Conservation (phyloP, 2,888 invertebrate species). For the Drosophila incognita region DNA sequence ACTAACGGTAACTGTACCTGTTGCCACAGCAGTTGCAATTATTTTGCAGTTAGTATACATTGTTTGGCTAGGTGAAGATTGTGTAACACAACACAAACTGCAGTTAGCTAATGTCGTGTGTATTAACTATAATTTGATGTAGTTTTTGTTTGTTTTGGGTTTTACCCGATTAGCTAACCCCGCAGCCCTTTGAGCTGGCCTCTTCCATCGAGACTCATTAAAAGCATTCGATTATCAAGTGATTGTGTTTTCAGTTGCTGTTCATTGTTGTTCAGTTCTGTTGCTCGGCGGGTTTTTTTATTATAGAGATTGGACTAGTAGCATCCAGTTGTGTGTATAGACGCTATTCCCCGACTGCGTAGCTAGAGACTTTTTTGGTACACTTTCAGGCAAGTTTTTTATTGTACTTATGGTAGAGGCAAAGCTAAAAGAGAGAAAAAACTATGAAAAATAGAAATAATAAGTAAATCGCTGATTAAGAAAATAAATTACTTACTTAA, state of each 20-base stretch:
- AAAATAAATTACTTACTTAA: slow-evolving; percentile 2
- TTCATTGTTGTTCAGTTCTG: not conserved
- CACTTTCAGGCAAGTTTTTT: slow-evolving; percentile 8
- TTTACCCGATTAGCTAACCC: slow-evolving; percentile 11
- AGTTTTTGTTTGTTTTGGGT: slow-evolving; percentile 25
- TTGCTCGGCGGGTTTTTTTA: not conserved
- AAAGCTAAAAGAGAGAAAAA: not conserved
- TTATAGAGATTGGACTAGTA: not conserved
- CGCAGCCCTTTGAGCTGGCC: not conserved
- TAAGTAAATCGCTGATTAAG: slow-evolving; percentile 15
- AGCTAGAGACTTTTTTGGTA: not conserved
- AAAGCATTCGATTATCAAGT: slow-evolving; percentile 32
- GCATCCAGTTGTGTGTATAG: slow-evolving; percentile 40
- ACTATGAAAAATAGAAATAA: not conserved
- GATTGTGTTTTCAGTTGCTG: not conserved
- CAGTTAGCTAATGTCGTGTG: slow-evolving; percentile 17
- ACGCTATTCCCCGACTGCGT: slow-evolving; percentile 32
- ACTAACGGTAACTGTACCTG: not conserved
- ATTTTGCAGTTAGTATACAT: not conserved
- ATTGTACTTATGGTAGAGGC: not conserved
- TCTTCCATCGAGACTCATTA: slow-evolving; percentile 22
- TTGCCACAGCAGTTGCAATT: not conserved
- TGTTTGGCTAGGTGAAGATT: not conserved
- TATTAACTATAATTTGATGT: slow-evolving; percentile 32
- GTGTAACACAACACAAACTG: not conserved